Conservation (phyloP, 2,797 vertebrate species). For the Coracias cyanogaster region DNA sequence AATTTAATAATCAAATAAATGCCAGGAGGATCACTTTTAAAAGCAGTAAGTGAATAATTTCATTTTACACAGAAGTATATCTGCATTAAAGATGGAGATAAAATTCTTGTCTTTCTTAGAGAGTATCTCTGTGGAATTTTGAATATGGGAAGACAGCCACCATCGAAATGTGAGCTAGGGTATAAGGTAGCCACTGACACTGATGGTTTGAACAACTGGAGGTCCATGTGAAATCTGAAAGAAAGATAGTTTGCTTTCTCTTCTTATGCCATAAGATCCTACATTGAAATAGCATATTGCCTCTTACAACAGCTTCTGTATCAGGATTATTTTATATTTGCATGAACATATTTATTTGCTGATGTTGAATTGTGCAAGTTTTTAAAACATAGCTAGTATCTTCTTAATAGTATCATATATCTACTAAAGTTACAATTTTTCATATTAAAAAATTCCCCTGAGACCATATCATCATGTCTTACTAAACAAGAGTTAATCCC, state of each 20-base stretch:
- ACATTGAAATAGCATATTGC: background rate
- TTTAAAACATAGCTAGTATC: background rate
- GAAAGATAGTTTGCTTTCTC: constrained; percentile 2
- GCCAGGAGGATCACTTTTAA: background rate
- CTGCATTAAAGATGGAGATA: background rate
- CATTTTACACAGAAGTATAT: background rate
- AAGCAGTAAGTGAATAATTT: background rate
- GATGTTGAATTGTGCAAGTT: background rate
- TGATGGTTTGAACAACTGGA: constrained; percentile 79
- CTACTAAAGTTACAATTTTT: background rate
- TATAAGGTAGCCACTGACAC: constrained; percentile 72
- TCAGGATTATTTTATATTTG: background rate
- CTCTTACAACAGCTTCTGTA: background rate
- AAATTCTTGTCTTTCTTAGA: constrained; percentile 41
- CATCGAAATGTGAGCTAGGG: constrained; percentile 65
- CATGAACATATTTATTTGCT: background rate
- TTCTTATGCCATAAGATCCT: background rate
- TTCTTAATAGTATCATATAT: background rate
- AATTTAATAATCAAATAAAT: background rate
- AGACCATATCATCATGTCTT: background rate
- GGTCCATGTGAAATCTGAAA: constrained; percentile 48
- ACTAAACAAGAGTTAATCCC: background rate
- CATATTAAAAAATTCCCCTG: background rate
- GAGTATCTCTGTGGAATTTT: constrained; percentile 48
- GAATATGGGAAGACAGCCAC: constrained; percentile 2